Conservation (phyloP, 2,888 invertebrate species). For the Latrodectus elegans region DNA sequence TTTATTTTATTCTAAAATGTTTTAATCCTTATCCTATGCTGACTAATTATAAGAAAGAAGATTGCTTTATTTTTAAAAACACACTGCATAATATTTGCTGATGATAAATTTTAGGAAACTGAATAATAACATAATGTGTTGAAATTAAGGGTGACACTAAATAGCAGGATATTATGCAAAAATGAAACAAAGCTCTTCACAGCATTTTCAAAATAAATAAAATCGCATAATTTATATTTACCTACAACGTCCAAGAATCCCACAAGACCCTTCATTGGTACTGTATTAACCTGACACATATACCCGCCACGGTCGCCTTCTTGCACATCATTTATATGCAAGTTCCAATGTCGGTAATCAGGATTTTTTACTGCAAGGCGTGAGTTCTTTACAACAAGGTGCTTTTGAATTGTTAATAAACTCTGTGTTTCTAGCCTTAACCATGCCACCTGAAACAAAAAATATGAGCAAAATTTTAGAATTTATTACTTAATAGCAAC, state of each 20-base stretch:
- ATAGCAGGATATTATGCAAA: no score
- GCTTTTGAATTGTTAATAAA: conserved; percentile 77
- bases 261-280: conserved; percentile 91
- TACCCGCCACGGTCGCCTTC: conserved; percentile 86
- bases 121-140: no score
- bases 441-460: conserved; percentile 87
- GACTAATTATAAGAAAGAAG: no score
- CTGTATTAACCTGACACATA: conserved; percentile 80
- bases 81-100: no score
- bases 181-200: no score
- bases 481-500: no score
- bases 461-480: neutral
- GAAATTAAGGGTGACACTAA: no score
- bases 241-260: conserved; percentile 94
- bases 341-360: conserved; percentile 72
- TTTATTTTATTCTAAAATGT: no score
- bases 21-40: no score
- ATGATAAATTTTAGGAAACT: no score
- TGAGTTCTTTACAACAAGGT: conserved; percentile 91
- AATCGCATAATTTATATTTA: conserved; percentile 77
- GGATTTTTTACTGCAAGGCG: conserved; percentile 81
- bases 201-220: no score
- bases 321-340: conserved; percentile 92
- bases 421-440: conserved; percentile 96
- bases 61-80: no score